phyloP scores from a whole-genome alignment of 2,113 vertebrate species.

The Halichoerus grypus region DNA sequence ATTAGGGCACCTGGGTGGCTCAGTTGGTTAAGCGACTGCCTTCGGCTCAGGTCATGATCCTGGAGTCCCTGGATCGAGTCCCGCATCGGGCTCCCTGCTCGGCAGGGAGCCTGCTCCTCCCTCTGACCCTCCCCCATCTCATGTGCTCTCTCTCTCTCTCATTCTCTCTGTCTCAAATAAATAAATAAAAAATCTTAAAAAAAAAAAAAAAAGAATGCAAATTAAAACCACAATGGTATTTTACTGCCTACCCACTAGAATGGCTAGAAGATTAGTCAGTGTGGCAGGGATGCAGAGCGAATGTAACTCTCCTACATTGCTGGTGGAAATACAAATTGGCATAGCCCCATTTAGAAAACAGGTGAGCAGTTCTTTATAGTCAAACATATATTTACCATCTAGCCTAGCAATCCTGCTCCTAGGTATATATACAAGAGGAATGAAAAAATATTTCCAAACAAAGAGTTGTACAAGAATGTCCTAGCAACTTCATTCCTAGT shows the following conservation, averaged over 20 bases:
- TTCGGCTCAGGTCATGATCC: too few species aligned
- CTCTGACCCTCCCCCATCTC: too few species aligned
- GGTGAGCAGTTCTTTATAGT: neutral
- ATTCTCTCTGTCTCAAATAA: too few species aligned
- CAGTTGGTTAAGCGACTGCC: too few species aligned
- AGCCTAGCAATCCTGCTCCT: neutral
- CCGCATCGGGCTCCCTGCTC: too few species aligned
- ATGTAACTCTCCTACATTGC: neutral
- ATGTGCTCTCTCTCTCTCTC: too few species aligned
- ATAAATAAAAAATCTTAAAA: too few species aligned
- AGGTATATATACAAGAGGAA: neutral
- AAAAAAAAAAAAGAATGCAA: neutral
- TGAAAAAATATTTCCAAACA: neutral
- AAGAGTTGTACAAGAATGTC: neutral
- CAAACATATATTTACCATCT: neutral
- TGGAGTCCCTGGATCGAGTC: too few species aligned
- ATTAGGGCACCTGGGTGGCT: too few species aligned
- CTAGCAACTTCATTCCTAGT: neutral
- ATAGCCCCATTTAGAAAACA: neutral
- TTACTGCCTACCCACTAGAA: neutral
- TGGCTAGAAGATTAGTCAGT: neutral
- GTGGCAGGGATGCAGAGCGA: neutral
- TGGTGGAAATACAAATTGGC: neutral
- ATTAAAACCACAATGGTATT: neutral
- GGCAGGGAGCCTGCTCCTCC: too few species aligned